Evolutionary conservation across 30 jellyfish, hydroid and myxozoan species (phyloP).

Genomic region (Morbakka virulenta): DNA sequence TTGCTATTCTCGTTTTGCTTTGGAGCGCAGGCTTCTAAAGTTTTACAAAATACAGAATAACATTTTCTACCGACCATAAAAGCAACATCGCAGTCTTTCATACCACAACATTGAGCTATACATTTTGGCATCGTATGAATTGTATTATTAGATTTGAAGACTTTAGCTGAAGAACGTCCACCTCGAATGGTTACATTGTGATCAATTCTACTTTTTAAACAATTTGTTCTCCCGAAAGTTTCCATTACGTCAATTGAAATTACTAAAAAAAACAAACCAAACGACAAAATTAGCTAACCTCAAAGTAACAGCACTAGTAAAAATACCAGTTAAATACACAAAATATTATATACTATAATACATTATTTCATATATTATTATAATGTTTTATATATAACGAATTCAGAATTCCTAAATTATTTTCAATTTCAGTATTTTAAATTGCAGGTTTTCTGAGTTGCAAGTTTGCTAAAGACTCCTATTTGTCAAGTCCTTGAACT

Average conservation of each 20-base stretch:
- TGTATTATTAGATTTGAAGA: constrained; percentile 65
- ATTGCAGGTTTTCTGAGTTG: no score
- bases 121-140: constrained; percentile 76
- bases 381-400: no score
- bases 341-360: no score
- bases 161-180: constrained; percentile 81
- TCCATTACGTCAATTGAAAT: constrained; percentile 49
- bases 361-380: no score
- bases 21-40: constrained; percentile 92
- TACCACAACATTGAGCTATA: constrained; percentile 78
- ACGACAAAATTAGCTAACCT: no score
- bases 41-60: constrained; percentile 77
- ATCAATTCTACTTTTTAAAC: constrained; percentile 81
- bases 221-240: constrained; percentile 57
- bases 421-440: no score
- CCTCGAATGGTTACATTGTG: constrained; percentile 77
- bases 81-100: constrained; percentile 89
- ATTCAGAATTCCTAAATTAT: no score
- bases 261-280: no score
- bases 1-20: constrained; percentile 20
- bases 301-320: no score
- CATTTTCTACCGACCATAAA: constrained; percentile 71
- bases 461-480: no score
- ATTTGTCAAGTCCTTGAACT: no score
- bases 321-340: no score